Evolutionary conservation across 2,888 invertebrate genomes (phyloP), one percentile per base, ranked within the genome.

Genomic region (Crepidodera aurea): DNA sequence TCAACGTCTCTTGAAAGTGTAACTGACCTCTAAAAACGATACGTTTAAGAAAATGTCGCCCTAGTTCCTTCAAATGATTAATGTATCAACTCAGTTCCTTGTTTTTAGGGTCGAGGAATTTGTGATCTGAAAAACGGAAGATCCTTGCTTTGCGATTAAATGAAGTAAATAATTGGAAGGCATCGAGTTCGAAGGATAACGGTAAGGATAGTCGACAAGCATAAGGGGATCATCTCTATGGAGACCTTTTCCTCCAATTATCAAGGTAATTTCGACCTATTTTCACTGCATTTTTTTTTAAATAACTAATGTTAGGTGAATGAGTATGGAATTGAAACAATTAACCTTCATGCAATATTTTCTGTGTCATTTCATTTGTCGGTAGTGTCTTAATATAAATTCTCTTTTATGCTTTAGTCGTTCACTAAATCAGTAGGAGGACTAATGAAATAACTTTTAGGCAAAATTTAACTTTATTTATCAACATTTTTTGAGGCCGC

Each of bases 161-260:
- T 48, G 48, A 29, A 25, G 48, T 29, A 29, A 27, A 48, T 48
- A 48, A 48, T 48, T 48, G 48, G 48, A 48, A 40, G 8, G 48
- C 27, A 48, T 48, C 48, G 48, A 48, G 12, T 16, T 48, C 48
- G 48, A 48, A 48, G 48, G 48, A 44, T 44, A 25, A 25, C 44
- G n/a, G 10, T 19, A 44, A 44, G 44, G 44, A 29, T 48, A 48
- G 48, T 27, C 48, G 48, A 8, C 13, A 37, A 10, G 15, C 2
- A 37, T 37, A 15, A 10, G 13, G 40, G n/a, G 16, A 18, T 18
- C 18, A 40, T 40, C 10, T 16, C 40, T 18, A 40, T 16, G 18
- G 40, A 15, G 40, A 40, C 18, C 16, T 40, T 40, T 18, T 40
- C 40, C 16, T 40, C 16, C 4, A 18, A 15, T 40, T 18, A 40